Base-by-base conservation (phyloP, 2,113 vertebrate species). In the Phyllostomus discolor region DNA sequence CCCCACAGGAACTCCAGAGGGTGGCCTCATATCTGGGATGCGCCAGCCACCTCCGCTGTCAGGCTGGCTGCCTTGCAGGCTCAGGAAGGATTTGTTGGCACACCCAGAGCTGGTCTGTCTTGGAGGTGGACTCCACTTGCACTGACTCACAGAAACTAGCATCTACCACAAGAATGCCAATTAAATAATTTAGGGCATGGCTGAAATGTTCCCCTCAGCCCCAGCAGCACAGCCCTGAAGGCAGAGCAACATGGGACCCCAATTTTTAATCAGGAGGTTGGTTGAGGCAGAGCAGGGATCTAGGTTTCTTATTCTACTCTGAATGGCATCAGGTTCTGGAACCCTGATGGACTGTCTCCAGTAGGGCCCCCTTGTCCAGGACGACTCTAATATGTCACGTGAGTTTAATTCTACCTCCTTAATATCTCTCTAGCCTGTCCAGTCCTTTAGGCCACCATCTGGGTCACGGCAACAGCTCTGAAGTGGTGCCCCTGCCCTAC, bases 21-120 rank as follows among this genome's bases (percentile, higher is more conserved):
- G 9, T 4, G 33, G 7, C 38, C 0, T 57, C 0, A 1, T 16
- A 7, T 35, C 48, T 5, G 2, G 22, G 41, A 1, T 38, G 33
- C 0, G 1, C 62, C 48, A 35, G 22, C 41, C 67, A 12, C n/a
- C 9, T 67, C 4, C 3, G 1, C 5, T 0, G 0, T 54, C 26
- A 24, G 50, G 22, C 10, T 82, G 31, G 38, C 78, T 82, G 52
- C 50, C 46, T 52, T n/a, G 7, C 2, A 10, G 6, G 1, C 20
- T 15, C 59, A 28, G 26, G 57, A 54, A 10, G 15, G 78, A 43
- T 22, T 5, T 66, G 1, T 62, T 2, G 0, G 20, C 62, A 41
- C 14, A 33, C 28, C 46, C 66, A 69, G 48, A 64, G 70, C 33
- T 28, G n/a, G 20, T 28, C 20, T 33, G 33, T 66, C 54, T 43